Conservation (phyloP, 2,888 invertebrate species). For the Drosophila quinaria region DNA sequence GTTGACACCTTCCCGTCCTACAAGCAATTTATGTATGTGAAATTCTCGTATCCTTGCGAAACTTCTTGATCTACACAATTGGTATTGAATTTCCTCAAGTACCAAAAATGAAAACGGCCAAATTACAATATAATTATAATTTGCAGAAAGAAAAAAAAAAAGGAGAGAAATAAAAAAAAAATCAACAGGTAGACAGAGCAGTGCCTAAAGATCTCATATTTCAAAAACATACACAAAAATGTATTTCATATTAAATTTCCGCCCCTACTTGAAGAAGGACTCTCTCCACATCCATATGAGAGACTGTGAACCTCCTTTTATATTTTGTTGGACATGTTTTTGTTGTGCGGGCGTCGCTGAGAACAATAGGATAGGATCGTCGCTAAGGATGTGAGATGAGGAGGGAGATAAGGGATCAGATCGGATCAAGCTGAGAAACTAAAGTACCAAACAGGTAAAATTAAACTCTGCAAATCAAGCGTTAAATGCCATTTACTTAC, state of each 20-base stretch:
- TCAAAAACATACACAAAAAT: conserved; percentile 52
- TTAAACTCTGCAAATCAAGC: conserved; percentile 82
- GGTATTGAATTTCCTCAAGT: conserved; percentile 61
- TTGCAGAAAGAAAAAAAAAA: conserved; percentile 18
- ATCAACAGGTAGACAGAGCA: conserved; percentile 54
- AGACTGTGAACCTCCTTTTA: conserved; percentile 14
- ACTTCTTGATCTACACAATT: conserved; percentile 4
- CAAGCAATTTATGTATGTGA: conserved; percentile 67
- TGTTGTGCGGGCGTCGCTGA: conserved; percentile 59
- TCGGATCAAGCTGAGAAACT: conserved; percentile 38
- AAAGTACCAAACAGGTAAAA: conserved; percentile 64
- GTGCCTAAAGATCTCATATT: conserved; percentile 73
- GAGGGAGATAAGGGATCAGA: conserved; percentile 13
- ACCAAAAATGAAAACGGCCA: conserved; percentile 30
- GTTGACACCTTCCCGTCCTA: conserved; percentile 85
- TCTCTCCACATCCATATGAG: conserved; percentile 46
- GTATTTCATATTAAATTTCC: conserved; percentile 84
- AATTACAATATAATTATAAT: conserved; percentile 52
- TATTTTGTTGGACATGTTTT: conserved; percentile 22
- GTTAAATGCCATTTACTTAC: conserved; percentile 84
- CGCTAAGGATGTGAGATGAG: conserved; percentile 45
- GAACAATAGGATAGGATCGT: conserved; percentile 60
- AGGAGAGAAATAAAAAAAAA: conserved; percentile 21
- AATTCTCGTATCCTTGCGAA: conserved; percentile 1
- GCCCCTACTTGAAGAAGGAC: conserved; percentile 74